These are phyloP conservation scores for Phalacrocorax brasilianus DNA, from an alignment of 2,113 vertebrate species.

Conservation along the genomic window DNA sequence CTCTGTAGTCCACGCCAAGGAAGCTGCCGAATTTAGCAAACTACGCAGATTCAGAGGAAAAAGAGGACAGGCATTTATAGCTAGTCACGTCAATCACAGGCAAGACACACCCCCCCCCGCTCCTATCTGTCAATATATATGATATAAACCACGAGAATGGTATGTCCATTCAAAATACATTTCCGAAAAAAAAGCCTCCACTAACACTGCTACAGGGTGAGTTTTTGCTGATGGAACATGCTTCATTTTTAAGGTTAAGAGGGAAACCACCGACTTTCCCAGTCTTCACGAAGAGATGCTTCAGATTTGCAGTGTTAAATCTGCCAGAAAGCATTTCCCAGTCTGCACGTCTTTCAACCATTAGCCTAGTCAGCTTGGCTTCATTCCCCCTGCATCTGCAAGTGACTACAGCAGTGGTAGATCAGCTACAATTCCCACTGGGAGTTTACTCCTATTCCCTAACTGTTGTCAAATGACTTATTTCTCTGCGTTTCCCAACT, in stretches of 20 bases:
- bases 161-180: rapidly evolving
- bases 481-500: neutral
- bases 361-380: slow-evolving; percentile 2
- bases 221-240: neutral
- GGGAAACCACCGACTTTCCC: neutral
- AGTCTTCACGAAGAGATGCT: neutral
- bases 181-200: neutral
- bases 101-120: neutral
- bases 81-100: neutral
- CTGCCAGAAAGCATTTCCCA: neutral
- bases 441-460: neutral
- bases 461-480: neutral
- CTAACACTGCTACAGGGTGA: rapidly evolving
- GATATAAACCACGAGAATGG: neutral
- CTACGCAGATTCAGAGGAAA: neutral
- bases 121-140: neutral
- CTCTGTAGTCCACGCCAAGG: neutral
- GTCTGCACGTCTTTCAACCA: neutral
- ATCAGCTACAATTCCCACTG: neutral
- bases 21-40: neutral
- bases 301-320: neutral
- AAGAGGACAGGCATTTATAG: neutral
- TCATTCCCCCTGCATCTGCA: neutral
- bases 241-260: neutral
- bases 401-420: neutral